phyloP scores from a whole-genome alignment of 2,797 vertebrate genomes.

The Platyrinchus mystaceus region DNA sequence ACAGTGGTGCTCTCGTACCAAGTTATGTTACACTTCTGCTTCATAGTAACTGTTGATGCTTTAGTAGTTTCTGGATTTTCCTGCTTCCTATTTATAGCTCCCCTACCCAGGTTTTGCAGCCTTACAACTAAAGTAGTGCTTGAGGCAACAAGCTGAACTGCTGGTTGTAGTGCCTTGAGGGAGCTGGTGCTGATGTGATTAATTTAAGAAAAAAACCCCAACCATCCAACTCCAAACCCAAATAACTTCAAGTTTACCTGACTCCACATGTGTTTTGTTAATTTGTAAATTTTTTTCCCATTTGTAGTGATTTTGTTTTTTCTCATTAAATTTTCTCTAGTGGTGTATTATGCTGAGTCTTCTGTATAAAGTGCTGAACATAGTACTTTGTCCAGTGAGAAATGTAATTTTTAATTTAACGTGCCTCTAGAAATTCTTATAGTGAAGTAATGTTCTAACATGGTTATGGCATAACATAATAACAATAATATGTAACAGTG shows the following conservation, averaged over 20 bases:
- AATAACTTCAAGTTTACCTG: background rate
- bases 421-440: background rate
- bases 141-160: background rate
- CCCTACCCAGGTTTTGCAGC: background rate
- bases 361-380: background rate
- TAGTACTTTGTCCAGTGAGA: background rate
- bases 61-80: background rate
- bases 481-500: background rate
- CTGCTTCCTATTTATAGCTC: background rate
- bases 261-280: background rate
- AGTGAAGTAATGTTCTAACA: background rate
- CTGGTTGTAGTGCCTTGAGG: background rate
- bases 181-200: background rate
- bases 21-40: background rate
- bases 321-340: background rate
- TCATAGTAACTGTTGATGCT: background rate
- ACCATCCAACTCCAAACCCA: background rate
- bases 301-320: background rate
- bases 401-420: background rate
- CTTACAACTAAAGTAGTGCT: background rate
- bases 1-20: background rate
- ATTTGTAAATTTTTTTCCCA: background rate
- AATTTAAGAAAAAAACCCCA: background rate
- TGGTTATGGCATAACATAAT: background rate
- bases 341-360: background rate